Percentiles rank a stretch among this genome's conserved stretches.
Evolutionary conservation across 2,113 vertebrate species (phyloP).

Genomic region (Chaetops frenatus): DNA sequence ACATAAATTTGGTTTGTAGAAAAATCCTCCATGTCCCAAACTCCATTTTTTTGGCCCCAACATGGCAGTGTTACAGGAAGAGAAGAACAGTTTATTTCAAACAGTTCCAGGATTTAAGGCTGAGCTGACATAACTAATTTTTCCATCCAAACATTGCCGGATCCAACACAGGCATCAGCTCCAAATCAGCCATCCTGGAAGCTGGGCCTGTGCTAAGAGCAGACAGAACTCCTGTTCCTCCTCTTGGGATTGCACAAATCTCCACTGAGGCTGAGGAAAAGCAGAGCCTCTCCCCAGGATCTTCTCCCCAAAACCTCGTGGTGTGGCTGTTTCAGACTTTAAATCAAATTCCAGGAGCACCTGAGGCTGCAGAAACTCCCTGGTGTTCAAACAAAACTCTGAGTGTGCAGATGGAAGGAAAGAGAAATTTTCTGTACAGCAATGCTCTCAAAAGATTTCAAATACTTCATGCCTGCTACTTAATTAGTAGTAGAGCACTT

Average conservation of each 20-base stretch:
- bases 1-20: neutral
- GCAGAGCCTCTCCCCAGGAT: neutral
- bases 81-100: neutral
- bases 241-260: neutral
- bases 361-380: neutral
- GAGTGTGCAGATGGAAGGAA: neutral
- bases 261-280: neutral
- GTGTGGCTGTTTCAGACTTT: neutral
- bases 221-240: neutral
- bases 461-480: neutral
- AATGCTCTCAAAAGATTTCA: neutral
- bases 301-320: neutral
- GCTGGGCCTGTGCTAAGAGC: neutral
- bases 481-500: neutral
- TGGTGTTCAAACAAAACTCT: neutral
- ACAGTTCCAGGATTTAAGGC: conserved; percentile 27
- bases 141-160: neutral
- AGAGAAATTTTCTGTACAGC: neutral
- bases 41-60: neutral
- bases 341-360: neutral
- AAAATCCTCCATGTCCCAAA: neutral
- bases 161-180: neutral
- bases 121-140: conserved; percentile 22
- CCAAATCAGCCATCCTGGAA: neutral
- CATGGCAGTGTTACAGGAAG: conserved; percentile 12